Conservation (phyloP, 2,113 vertebrate species). For the Phalacrocorax carbo region DNA sequence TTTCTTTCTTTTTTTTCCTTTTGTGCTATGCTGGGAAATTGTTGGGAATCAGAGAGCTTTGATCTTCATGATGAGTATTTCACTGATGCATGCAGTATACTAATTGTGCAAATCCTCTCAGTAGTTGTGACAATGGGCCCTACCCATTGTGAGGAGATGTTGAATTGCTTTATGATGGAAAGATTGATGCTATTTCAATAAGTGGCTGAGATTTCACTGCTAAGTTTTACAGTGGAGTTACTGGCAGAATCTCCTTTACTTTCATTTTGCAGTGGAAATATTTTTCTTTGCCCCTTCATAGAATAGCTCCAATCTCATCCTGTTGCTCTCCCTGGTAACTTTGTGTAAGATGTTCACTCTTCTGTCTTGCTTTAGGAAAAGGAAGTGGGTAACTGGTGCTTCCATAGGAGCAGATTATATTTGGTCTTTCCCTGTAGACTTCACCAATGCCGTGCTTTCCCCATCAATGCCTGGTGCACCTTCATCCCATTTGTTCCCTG, state of each 20-base stretch:
- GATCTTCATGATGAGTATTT: background rate
- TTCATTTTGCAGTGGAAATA: background rate
- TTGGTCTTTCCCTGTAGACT: background rate
- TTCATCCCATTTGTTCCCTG: background rate
- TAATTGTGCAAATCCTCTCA: background rate
- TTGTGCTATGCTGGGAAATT: background rate
- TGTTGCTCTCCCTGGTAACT: background rate
- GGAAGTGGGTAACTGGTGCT: background rate
- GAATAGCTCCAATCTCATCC: background rate
- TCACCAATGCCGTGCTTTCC: background rate
- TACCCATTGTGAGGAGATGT: fast-evolving
- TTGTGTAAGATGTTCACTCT: background rate
- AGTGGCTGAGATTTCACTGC: background rate
- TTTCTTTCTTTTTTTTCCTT: background rate
- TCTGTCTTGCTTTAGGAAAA: background rate
- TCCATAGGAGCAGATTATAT: background rate
- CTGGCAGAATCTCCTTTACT: background rate
- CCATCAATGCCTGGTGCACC: background rate
- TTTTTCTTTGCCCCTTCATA: background rate
- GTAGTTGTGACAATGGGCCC: no score
- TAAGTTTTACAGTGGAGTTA: background rate
- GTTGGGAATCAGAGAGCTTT: background rate
- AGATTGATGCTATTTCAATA: background rate
- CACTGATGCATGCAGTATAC: background rate
- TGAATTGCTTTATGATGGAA: background rate